Evolutionary conservation across 2,888 invertebrate genomes (phyloP).

Genomic region (Sphaerophoria rueppellii): DNA sequence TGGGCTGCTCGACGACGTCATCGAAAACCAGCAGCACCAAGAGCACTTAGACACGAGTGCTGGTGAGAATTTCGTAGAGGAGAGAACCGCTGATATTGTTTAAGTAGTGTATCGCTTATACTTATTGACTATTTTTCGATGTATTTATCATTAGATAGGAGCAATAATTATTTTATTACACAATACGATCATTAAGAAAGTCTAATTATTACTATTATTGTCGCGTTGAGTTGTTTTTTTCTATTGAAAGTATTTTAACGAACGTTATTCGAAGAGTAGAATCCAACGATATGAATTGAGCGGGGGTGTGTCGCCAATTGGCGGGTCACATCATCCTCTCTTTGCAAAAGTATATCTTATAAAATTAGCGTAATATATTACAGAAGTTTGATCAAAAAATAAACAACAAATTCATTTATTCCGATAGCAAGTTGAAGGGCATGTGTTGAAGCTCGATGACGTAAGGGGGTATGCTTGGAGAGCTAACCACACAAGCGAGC

Average conservation of each 20-base stretch:
- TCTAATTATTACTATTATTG: conserved; percentile 39
- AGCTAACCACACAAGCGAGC: neutral
- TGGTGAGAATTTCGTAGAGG: conserved; percentile 23
- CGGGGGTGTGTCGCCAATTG: neutral
- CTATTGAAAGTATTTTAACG: conserved; percentile 45
- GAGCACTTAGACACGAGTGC: conserved; percentile 40
- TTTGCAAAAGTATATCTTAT: too few relatives aligned
- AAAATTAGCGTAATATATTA: too few relatives aligned
- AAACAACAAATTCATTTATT: neutral
- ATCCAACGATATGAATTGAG: neutral
- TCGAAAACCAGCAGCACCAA: conserved; percentile 79
- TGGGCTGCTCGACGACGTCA: conserved; percentile 78
- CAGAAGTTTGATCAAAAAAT: neutral
- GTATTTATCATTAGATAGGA: conserved; percentile 73
- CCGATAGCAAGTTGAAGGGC: too few relatives aligned
- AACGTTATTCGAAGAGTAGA: conserved; percentile 25
- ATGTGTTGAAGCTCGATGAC: too few relatives aligned
- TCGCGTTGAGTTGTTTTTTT: conserved; percentile 60
- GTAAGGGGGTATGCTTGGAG: too few relatives aligned
- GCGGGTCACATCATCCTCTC: too few relatives aligned
- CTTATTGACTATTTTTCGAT: conserved; percentile 71
- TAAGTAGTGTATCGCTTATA: conserved; percentile 58
- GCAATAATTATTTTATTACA: conserved; percentile 43
- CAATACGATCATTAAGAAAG: neutral
- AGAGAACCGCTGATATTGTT: conserved; percentile 70